Evolutionary conservation across 2,113 vertebrate species (phyloP).

Genomic region (Callorhinus ursinus): DNA sequence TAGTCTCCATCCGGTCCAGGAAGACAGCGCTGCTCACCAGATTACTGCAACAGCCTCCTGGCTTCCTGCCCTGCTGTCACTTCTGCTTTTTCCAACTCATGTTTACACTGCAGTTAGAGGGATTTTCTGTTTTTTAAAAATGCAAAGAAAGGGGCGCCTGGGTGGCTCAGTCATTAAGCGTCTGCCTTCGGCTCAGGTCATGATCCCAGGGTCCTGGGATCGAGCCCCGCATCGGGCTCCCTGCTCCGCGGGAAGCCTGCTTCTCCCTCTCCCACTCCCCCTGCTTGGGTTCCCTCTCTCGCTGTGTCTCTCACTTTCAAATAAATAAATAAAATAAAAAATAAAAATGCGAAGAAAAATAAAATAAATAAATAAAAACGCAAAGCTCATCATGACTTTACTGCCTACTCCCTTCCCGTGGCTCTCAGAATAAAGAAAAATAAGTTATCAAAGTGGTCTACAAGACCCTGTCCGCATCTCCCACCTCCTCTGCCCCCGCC

Average conservation of each 20-base stretch:
- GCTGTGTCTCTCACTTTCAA: no score
- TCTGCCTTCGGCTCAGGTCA: no score
- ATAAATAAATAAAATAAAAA: no score
- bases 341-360: not conserved
- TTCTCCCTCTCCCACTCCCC: no score
- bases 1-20: not conserved
- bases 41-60: not conserved
- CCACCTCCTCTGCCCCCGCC: not conserved
- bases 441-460: not conserved
- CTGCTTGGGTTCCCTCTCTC: no score
- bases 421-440: conserved; percentile 7
- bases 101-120: not conserved
- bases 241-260: no score
- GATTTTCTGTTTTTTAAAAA: not conserved
- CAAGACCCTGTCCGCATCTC: not conserved
- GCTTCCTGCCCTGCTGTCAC: not conserved
- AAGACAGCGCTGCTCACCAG: accelerated
- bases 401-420: not conserved
- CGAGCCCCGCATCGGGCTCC: no score
- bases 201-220: no score
- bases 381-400: not conserved
- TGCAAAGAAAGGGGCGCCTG: no score
- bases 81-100: not conserved
- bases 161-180: no score
- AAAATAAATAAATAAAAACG: not conserved